A percentile compares a stretch with the other conserved stretches of the same genome.
phyloP scores from a whole-genome alignment of 2,888 invertebrate species.

The Ligdia adustata region DNA sequence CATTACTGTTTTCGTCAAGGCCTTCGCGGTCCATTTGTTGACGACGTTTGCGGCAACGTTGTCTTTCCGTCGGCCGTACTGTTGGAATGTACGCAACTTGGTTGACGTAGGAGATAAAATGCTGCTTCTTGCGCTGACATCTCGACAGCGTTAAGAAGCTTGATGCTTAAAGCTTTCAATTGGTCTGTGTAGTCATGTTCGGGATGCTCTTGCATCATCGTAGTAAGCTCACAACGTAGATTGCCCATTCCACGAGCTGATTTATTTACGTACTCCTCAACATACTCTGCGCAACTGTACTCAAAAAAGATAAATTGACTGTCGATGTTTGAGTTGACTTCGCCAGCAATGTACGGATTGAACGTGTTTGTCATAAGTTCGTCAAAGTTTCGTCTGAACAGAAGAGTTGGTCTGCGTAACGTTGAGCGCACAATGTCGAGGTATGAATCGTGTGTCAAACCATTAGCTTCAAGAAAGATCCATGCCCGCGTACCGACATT shows the following conservation, averaged over 20 bases:
- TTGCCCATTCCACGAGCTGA: constrained; percentile 51
- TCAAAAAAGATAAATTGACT: constrained; percentile 48
- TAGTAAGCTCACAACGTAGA: constrained; percentile 46
- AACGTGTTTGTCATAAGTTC: constrained; percentile 52
- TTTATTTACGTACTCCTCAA: constrained; percentile 60
- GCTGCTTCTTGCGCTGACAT: constrained; percentile 65
- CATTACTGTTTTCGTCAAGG: constrained; percentile 40
- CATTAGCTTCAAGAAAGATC: constrained; percentile 42
- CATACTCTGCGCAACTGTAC: constrained; percentile 47
- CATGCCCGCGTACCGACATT: constrained; percentile 44
- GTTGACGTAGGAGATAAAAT: constrained; percentile 63
- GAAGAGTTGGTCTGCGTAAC: constrained; percentile 42
- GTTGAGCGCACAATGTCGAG: constrained; percentile 46
- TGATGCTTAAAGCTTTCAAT: constrained; percentile 38
- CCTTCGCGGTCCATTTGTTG: constrained; percentile 44
- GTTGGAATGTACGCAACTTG: constrained; percentile 56
- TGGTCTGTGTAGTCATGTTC: constrained; percentile 34
- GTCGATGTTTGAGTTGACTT: constrained; percentile 45
- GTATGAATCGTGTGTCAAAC: constrained; percentile 45
- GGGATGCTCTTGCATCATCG: constrained; percentile 43
- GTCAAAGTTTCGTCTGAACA: constrained; percentile 48
- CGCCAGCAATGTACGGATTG: constrained; percentile 50
- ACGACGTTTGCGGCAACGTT: constrained; percentile 37
- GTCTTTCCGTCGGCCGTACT: constrained; percentile 57
- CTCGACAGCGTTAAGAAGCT: constrained; percentile 54